These are phyloP conservation scores for Scaptomyza flava DNA, from an alignment of 2,888 invertebrate species.

Conservation along the genomic window DNA sequence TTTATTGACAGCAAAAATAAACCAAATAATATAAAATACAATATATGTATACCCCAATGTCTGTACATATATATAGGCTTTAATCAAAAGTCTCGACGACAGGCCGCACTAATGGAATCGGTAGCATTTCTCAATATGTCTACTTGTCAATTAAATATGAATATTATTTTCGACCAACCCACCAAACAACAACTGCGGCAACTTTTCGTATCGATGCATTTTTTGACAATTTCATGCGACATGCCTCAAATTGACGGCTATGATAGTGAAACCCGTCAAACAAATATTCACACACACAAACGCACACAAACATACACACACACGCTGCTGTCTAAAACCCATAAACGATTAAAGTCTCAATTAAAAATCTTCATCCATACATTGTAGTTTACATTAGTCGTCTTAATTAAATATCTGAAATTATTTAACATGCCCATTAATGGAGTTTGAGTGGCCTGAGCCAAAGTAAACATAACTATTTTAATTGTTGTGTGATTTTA, in stretches of 20 bases:
- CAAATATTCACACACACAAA: not conserved
- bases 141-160: conserved; percentile 68
- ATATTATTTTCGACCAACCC: conserved; percentile 65
- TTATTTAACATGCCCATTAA: conserved; percentile 37
- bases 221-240: conserved; percentile 65
- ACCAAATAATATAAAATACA: conserved; percentile 7
- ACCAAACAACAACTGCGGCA: conserved; percentile 24
- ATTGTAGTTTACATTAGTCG: conserved; percentile 25
- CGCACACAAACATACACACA: not conserved
- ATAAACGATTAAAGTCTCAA: conserved; percentile 64
- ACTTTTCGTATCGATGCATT: conserved; percentile 35
- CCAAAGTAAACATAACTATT: conserved; percentile 25
- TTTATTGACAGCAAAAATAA: conserved; percentile 43
- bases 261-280: conserved; percentile 30
- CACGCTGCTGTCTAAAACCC: not conserved
- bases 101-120: conserved; percentile 68
- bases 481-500: conserved; percentile 58
- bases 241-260: conserved; percentile 49
- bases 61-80: conserved; percentile 1
- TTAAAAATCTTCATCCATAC: conserved; percentile 60
- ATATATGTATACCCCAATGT: not conserved
- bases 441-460: conserved; percentile 8
- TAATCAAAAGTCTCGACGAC: conserved; percentile 44
- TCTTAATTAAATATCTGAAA: conserved; percentile 63
- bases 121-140: conserved; percentile 62